Percentiles rank a stretch among this genome's conserved stretches.
phyloP scores from a whole-genome alignment of 2,888 invertebrate genomes.

The Thalpophila matura region DNA sequence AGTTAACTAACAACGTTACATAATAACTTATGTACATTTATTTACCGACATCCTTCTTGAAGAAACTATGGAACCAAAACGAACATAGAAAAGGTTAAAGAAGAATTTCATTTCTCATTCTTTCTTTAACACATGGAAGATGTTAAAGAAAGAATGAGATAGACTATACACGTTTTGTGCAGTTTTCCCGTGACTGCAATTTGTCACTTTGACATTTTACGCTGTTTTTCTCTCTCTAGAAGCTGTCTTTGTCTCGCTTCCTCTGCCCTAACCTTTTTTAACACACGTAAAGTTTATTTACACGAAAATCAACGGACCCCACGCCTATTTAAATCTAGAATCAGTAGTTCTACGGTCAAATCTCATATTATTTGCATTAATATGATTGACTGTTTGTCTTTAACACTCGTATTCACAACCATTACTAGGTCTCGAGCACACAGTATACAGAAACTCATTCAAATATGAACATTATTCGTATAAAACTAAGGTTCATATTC shows the following conservation, averaged over 20 bases:
- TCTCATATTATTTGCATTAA: too few relatives aligned
- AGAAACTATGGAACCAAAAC: constrained; percentile 30
- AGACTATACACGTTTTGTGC: not conserved
- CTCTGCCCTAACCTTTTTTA: not conserved
- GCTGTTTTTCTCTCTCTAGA: not conserved
- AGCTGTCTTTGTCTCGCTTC: not conserved
- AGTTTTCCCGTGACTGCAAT: not conserved
- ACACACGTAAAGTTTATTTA: constrained; percentile 22
- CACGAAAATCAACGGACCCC: constrained; percentile 4
- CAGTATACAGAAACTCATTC: too few relatives aligned
- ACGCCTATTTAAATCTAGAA: not conserved
- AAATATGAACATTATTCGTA: too few relatives aligned
- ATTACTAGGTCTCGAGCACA: too few relatives aligned
- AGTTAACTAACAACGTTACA: constrained; percentile 53
- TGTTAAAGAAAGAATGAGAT: not conserved
- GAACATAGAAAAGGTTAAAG: constrained; percentile 21
- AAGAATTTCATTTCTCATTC: too few relatives aligned
- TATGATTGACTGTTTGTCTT: not conserved
- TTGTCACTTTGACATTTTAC: constrained; percentile 5
- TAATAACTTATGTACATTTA: constrained; percentile 56
- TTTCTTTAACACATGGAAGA: not conserved
- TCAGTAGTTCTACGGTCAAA: not conserved
- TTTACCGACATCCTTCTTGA: constrained; percentile 45
- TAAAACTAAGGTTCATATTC: too few relatives aligned
- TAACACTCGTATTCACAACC: too few relatives aligned